Base-by-base conservation (phyloP, 2,113 vertebrate species). In the Merops nubicus region DNA sequence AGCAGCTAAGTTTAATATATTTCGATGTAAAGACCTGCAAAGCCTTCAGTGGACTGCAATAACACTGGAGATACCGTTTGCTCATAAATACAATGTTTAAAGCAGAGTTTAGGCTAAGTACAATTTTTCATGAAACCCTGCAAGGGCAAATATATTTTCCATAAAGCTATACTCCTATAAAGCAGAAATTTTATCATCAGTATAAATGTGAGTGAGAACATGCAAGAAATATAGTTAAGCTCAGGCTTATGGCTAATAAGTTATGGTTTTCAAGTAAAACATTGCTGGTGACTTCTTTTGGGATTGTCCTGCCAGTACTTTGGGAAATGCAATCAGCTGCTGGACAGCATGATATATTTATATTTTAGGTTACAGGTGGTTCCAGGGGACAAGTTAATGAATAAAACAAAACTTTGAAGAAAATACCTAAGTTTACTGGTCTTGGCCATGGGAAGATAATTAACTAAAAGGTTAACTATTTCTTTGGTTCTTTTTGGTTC, bases 171-270 rank as follows among this genome's bases (percentile, higher is more conserved):
- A 65, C 81, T 34, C 0, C 2, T 70, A 65, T 21, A 63, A 63
- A 76, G 22, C 33, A 72, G 19, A 67, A 33, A 21, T 67, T 88
- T 86, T 62, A 75, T 64, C 9, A 60, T 11, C 5, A 38, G 14
- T 53, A 8, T 45, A 89, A 85, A 36, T 15, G 8, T 26, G 8
- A 63, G n/a, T 3, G 1, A 81, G 33, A 2, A 15, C 5, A 34
- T 31, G 18, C 11, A 75, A 65, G n/a, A 81, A 50, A 5, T 8
- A 77, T 8, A 69, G 36, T 2, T 18, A 69, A 69, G 7, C 34
- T 29, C 0, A 0, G 16, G 6, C 9, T 62, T 34, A n/a, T 22
- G 43, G 64, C 9, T 42, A 69, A 16, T 11, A 68, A 79, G 2
- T 6, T 79, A 21, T 12, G 15, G 3, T 82, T 63, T 77, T 45